Base-by-base conservation (phyloP, 2,888 invertebrate genomes). In the Drosophila buzzatii region DNA sequence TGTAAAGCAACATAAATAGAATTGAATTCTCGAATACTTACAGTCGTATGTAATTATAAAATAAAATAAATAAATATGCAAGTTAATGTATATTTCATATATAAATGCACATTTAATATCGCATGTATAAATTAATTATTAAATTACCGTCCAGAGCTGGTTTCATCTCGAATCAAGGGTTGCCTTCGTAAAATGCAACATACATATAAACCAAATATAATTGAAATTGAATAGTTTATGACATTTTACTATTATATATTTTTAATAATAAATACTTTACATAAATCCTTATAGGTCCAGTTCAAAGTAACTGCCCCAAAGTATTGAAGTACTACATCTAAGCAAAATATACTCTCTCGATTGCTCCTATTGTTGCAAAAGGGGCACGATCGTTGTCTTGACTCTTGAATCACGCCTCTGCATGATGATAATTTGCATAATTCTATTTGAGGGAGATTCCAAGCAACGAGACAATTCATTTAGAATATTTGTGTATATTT, bases 341-440 rank as follows among this genome's bases (percentile, higher is more conserved):
- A 45, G 45, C 9, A 37, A 47, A 16, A 47, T 64, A 10, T 20
- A 27, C 35, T 35, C 39, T 64, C 49, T 64, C 6, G 12, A 31
- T 12, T 64, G 64, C 49, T 64, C 64, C 16, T 51, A 35, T 37
- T 39, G 33, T 37, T 33, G 33, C 8, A 49, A 64, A 20, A 33
- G 49, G 27, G 23, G 49, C 42, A 33, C 49, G 64, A 51, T 65
- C 23, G 18, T 65, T 65, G 27, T n/a, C 9, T 42, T 27, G 42
- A 2, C 9, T 27, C 27, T 18, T 10, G 27, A 27, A 16, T 44
- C n/a, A 35, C 27, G 35, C 5, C 18, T 66, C 20, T 51, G 31
- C 31, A 12, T 52, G 4, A n/a, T 14, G 42, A 14, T n/a, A 52
- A 66, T 51, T 65, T 66, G 12, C 42, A 42, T 44, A 65, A 65